These are phyloP conservation scores for Physocephala rufipes DNA, from an alignment of 2,888 invertebrate genomes.

Conservation along the genomic window DNA sequence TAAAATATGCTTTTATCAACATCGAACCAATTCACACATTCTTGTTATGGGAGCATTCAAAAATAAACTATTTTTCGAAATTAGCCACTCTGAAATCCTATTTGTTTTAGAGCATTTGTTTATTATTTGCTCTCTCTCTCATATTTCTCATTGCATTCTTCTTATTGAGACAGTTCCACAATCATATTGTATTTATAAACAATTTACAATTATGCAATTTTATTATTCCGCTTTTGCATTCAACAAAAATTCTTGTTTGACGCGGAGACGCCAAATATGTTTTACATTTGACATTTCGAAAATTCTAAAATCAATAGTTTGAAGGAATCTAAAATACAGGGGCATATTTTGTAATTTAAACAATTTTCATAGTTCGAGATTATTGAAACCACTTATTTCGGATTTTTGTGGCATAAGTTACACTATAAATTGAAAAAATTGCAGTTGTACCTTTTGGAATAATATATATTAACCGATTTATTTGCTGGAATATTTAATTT, in stretches of 20 bases:
- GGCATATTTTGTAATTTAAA: no score
- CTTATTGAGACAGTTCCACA: background rate
- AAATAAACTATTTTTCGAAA: background rate
- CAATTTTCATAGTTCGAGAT: no score
- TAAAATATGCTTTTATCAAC: background rate
- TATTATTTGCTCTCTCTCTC: background rate
- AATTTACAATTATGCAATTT: slow-evolving; percentile 24
- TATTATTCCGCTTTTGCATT: slow-evolving; percentile 17
- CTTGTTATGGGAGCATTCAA: background rate
- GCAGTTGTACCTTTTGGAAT: no score
- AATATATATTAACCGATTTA: no score
- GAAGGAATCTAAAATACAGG: slow-evolving; percentile 8
- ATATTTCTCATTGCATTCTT: background rate
- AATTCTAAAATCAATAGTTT: slow-evolving; percentile 34
- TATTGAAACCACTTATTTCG: no score
- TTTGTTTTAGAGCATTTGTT: background rate
- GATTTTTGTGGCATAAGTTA: no score
- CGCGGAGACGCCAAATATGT: slow-evolving; percentile 36
- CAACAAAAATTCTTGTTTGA: slow-evolving; percentile 18
- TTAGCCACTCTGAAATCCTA: background rate
- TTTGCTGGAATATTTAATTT: no score
- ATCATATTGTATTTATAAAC: slow-evolving; percentile 15
- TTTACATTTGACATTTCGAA: slow-evolving; percentile 37
- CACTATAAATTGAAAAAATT: no score
- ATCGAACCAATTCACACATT: background rate